Conservation (phyloP, 2,888 invertebrate genomes). For the Andrena hattorfiana region DNA sequence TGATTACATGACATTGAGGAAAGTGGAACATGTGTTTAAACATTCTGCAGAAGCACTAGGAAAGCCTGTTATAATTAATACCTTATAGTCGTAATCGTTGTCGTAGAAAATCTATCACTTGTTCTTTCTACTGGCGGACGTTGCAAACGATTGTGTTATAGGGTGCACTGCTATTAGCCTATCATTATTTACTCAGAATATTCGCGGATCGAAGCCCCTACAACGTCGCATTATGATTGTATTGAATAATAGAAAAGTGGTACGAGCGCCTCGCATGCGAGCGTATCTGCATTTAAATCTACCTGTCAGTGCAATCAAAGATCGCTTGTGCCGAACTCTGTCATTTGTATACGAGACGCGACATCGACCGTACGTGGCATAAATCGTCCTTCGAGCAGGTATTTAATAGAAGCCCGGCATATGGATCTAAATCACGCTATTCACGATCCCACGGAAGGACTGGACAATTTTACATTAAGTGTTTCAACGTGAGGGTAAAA, state of each 20-base stretch:
- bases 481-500: too few relatives aligned
- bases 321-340: constrained; percentile 49
- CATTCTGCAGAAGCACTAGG: not conserved
- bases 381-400: constrained; percentile 40
- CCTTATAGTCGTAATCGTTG: not conserved
- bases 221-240: constrained; percentile 10
- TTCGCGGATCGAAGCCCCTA: constrained; percentile 11
- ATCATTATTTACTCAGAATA: constrained; percentile 30
- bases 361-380: constrained; percentile 35
- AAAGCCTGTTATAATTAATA: not conserved
- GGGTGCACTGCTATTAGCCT: constrained; percentile 11
- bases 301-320: constrained; percentile 43
- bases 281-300: constrained; percentile 45
- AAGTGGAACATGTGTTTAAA: too few relatives aligned
- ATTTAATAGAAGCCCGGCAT: constrained; percentile 36
- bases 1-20: too few relatives aligned
- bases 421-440: constrained; percentile 31
- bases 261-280: constrained; percentile 9
- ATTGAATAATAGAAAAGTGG: constrained; percentile 44
- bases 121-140: not conserved
- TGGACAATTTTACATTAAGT: not conserved
- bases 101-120: not conserved
- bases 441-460: not conserved
- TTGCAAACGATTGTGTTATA: not conserved
- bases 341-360: constrained; percentile 48